phyloP scores from a whole-genome alignment of 2,888 invertebrate species.

The Actias luna region DNA sequence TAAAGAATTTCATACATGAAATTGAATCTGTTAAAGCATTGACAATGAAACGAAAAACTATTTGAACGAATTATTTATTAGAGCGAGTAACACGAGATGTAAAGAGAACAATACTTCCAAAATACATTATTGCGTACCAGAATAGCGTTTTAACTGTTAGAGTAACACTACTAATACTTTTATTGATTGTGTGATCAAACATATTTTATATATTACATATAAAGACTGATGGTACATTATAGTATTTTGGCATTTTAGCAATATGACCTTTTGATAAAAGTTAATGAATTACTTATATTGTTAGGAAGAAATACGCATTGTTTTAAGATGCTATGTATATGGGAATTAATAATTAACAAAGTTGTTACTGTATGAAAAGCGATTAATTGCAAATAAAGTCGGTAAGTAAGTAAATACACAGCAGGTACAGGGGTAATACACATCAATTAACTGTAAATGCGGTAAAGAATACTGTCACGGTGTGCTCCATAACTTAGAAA shows the following conservation, averaged over 20 bases:
- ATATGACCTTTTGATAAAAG: not conserved
- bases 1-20: not conserved
- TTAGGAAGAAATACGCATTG: not conserved
- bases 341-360: slow-evolving; percentile 12
- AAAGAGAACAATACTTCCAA: slow-evolving; percentile 27
- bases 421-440: slow-evolving; percentile 49
- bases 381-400: slow-evolving; percentile 55
- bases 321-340: not conserved
- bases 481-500: slow-evolving; percentile 40
- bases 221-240: too few relatives aligned
- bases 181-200: slow-evolving; percentile 44
- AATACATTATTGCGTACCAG: slow-evolving; percentile 51
- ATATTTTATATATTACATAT: slow-evolving; percentile 6
- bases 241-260: too few relatives aligned
- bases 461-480: slow-evolving; percentile 47
- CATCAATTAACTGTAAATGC: slow-evolving; percentile 59
- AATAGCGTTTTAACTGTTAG: slow-evolving; percentile 45
- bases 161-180: slow-evolving; percentile 47
- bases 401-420: slow-evolving; percentile 33
- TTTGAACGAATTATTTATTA: slow-evolving; percentile 23
- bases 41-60: not conserved
- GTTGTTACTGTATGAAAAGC: slow-evolving; percentile 25
- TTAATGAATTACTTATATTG: slow-evolving; percentile 23
- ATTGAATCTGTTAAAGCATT: not conserved
- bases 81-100: slow-evolving; percentile 25